Percentiles rank a stretch among this genome's conserved stretches.
Conservation (phyloP, 2,888 invertebrate species). For the Emmelina monodactyla region DNA sequence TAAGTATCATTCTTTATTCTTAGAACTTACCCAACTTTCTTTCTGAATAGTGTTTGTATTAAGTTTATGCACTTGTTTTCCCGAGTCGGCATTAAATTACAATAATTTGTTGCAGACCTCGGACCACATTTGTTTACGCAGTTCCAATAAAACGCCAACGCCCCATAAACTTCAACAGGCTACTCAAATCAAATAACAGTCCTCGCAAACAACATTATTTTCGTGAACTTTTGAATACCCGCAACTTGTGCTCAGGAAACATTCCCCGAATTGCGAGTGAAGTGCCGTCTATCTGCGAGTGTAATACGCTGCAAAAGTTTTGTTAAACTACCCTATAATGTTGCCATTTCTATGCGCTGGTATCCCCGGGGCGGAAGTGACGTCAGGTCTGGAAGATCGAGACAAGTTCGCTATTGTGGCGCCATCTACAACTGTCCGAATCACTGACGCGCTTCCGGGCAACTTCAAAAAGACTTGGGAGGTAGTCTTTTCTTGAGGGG, state of each 20-base stretch:
- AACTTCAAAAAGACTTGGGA: slow-evolving; percentile 58
- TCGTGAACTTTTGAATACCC: slow-evolving; percentile 30
- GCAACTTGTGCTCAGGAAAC: slow-evolving; percentile 40
- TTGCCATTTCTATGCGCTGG: slow-evolving; percentile 61
- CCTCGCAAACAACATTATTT: slow-evolving; percentile 6
- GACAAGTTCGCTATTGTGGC: slow-evolving; percentile 54
- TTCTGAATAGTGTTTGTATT: too few relatives aligned
- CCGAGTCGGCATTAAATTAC: too few relatives aligned
- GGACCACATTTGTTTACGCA: too few relatives aligned
- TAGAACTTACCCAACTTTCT: too few relatives aligned
- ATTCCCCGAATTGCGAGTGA: slow-evolving; percentile 38
- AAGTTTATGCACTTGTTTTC: too few relatives aligned
- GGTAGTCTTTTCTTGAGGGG: slow-evolving; percentile 59
- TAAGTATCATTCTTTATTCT: too few relatives aligned
- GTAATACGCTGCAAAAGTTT: slow-evolving; percentile 56
- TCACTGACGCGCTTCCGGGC: slow-evolving; percentile 58
- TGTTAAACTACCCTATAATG: slow-evolving; percentile 60
- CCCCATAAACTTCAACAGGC: too few relatives aligned
- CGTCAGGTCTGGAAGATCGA: slow-evolving; percentile 35
- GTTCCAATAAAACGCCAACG: too few relatives aligned
- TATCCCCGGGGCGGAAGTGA: slow-evolving; percentile 41
- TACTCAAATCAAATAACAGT: slow-evolving; percentile 1
- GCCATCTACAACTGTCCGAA: slow-evolving; percentile 57
- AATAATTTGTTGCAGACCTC: too few relatives aligned
- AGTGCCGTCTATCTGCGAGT: slow-evolving; percentile 40